Evolutionary conservation across 2,797 vertebrate genomes (phyloP).

Genomic region (Arremon aurantiirostris): DNA sequence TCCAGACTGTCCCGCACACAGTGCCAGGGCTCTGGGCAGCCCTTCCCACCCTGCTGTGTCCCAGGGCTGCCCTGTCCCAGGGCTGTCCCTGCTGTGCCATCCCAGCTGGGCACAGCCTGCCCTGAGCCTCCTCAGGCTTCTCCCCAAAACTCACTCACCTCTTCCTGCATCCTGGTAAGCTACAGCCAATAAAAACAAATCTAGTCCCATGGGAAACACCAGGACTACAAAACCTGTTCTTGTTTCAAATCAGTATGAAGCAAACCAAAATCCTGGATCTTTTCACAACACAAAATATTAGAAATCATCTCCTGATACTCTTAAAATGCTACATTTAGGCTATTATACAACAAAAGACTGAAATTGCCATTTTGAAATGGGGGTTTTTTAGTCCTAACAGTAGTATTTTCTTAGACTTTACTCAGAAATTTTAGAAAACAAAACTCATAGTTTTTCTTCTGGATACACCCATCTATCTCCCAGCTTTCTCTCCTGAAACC

Average conservation of each 20-base stretch:
- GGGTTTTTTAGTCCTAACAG: fast-evolving
- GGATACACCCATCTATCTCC: neutral
- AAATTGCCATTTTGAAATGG: neutral
- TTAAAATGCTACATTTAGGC: neutral
- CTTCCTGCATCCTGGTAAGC: neutral
- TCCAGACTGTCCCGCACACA: neutral
- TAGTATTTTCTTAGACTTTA: neutral
- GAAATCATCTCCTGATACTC: neutral
- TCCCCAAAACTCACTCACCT: neutral
- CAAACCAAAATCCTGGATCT: neutral
- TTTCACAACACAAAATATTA: neutral
- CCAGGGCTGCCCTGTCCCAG: neutral
- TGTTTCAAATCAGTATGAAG: neutral
- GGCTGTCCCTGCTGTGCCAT: neutral
- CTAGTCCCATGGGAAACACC: neutral
- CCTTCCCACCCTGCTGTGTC: neutral
- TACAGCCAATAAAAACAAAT: neutral
- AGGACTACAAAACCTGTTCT: neutral
- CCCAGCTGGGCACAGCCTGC: neutral
- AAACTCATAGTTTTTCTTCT: neutral
- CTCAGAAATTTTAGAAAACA: neutral
- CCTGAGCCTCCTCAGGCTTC: neutral
- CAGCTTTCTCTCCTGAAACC: neutral
- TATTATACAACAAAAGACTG: neutral
- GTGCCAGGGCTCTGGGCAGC: neutral